Evolutionary conservation across 2,888 invertebrate genomes (phyloP).

Genomic region (Lasioglossum lativentre): DNA sequence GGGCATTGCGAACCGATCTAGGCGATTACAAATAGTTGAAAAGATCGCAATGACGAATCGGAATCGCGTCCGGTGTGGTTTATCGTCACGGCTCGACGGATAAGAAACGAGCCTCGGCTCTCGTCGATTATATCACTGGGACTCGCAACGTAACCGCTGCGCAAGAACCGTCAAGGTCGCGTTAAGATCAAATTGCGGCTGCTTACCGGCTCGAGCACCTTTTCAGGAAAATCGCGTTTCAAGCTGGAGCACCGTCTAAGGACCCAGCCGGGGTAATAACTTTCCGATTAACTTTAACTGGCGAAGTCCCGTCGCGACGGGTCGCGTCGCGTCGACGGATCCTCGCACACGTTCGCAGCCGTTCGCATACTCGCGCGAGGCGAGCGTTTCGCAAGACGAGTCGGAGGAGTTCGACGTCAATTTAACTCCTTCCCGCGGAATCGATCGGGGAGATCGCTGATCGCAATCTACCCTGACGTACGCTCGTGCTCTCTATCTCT

Average conservation of each 20-base stretch:
- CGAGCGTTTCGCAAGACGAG: conserved; percentile 39
- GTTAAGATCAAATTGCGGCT: conserved; percentile 48
- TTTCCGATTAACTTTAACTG: conserved; percentile 71
- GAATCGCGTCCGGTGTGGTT: conserved; percentile 19
- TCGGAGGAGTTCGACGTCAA: conserved; percentile 37
- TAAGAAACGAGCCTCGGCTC: conserved; percentile 2
- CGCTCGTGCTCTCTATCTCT: conserved; percentile 20
- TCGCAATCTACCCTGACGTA: conserved; percentile 35
- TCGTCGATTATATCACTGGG: conserved; percentile 23
- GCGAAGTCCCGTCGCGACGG: conserved; percentile 50
- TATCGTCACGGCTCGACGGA: conserved; percentile 9
- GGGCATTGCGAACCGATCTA: neutral
- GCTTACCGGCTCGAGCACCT: conserved; percentile 20
- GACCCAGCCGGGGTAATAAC: conserved; percentile 66
- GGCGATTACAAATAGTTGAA: conserved; percentile 21
- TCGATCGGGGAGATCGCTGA: conserved; percentile 54
- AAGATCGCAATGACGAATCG: conserved; percentile 46
- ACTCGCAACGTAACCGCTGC: conserved; percentile 22
- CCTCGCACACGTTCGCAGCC: conserved; percentile 14
- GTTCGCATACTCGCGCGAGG: conserved; percentile 15
- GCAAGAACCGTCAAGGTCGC: conserved; percentile 30
- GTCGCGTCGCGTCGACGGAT: conserved; percentile 4
- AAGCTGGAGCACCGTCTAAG: conserved; percentile 62
- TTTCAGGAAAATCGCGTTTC: conserved; percentile 68
- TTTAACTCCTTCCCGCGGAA: conserved; percentile 48